Base-by-base conservation (phyloP, 1,140 invertebrate genomes). In the Acyrthosiphon pisum region DNA sequence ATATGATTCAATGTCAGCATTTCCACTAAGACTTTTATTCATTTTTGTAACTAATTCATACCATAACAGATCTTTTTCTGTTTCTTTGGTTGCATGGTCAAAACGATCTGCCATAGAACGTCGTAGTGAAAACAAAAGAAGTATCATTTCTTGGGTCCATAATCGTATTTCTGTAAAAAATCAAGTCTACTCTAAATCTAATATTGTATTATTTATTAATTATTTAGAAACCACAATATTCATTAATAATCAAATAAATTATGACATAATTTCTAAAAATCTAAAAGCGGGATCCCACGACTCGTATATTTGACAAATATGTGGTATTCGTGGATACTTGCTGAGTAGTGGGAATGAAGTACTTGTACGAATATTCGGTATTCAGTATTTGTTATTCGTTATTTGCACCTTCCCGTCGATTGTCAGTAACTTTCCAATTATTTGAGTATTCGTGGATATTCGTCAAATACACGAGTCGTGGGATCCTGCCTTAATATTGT, bases 71-170 rank as follows among this genome's bases (percentile, higher is more conserved):
- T 90, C 81, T 53, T 93, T 93, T 86, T 86, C 91, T 30, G 81
- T 41, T 93, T 86, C 91, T 86, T 86, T 93, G 26, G 48, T 86
- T 86, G 91, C 91, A 22, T 53, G 46, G 30, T 93, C 91, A 1
- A 93, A 93, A 53, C 37, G 76, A 84, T 91, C 50, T 53, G 90
- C 56, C 53, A 91, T 91, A 41, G 83, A 60, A 84, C 60, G 92
- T 26, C 89, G 22, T 83, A 93, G 76, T 30, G 46, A 76, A 44
- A 94, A 94, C 22, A 94, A 91, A 41, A 91, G 88, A 46, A 94
- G 91, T 22, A 90, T 93, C 92, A 93, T 90, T 93, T 94, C 94
- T 50, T 93, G 93, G 6, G 92, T 94, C 94, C 94, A 94, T 88
- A 84, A 50, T 68, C 93, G 68, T 86, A 90, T 88, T 91, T 94